Base-by-base conservation (phyloP, 2,888 invertebrate genomes). In the Proisotoma minuta region DNA sequence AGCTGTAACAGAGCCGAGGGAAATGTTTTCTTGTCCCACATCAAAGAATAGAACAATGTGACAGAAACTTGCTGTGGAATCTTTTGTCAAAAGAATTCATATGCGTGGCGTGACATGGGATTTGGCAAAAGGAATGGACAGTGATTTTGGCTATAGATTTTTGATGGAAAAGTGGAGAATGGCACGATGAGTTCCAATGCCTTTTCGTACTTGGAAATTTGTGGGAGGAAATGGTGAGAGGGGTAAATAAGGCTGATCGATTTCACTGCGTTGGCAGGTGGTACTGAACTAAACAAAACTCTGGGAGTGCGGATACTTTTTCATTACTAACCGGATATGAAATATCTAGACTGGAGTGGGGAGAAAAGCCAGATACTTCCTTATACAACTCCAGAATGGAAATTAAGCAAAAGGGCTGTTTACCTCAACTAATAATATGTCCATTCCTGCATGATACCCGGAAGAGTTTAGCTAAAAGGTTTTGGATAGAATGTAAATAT, bases 211-310 rank as follows among this genome's bases (percentile, higher is more conserved):
- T 34, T 8, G 34, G 8, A 34, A 8, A 10, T 8, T 10, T 15
- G n/a, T 18, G 18, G n/a, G 10, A 48, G 10, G 48, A 18, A 40
- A 23, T 43, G n/a, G 27, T 26, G 40, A 2, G 43, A 23, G 18
- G 52, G 29, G 43, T 29, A 59, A 59, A 52, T 52, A 59, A 43
- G 59, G n/a, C 58, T 50, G 40, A 59, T 59, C 59, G 59, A 59
- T 59, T 59, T 52, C 59, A 59, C 20, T 18, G 12, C 10, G 47
- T 20, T 24, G 52, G 52, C 52, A 28, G 52, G 52, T 52, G 29
- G 52, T 52, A 26, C n/a, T 18, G n/a, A 18, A 22, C 5, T 47
- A 47, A 8, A 18, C 20, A 47, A 8, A 52, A n/a, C n/a, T 28
- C 29, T 26, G 52, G 52, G 18, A 52, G 29, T 34, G 34, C 15